Conservation (phyloP, 37 sponge, comb jelly and placozoan species). For the Ianthella basta region DNA sequence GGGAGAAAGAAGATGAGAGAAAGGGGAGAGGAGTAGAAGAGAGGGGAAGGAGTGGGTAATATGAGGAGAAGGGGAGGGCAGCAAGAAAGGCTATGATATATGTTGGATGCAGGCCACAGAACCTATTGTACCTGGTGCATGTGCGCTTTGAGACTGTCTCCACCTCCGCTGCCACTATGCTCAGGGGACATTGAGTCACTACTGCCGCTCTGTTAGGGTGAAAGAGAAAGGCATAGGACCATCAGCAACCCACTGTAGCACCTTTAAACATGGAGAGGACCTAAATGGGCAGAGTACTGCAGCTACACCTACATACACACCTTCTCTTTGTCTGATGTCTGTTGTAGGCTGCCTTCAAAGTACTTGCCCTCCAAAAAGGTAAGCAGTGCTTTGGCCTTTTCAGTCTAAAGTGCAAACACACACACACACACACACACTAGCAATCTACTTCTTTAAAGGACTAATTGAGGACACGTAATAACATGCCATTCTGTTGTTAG, state of each 20-base stretch:
- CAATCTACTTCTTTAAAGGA: too few relatives aligned
- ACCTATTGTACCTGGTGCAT: neutral
- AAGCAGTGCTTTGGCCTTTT: constrained; percentile 3
- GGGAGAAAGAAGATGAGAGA: too few relatives aligned
- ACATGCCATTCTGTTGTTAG: too few relatives aligned
- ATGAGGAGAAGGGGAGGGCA: neutral
- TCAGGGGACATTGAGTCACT: too few relatives aligned
- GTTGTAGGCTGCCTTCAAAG: constrained; percentile 16
- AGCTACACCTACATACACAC: constrained; percentile 3
- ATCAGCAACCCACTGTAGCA: neutral
- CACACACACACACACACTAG: neutral
- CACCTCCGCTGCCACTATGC: neutral
- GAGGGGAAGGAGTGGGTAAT: neutral
- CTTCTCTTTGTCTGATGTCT: constrained; percentile 11
- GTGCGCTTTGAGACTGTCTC: neutral
- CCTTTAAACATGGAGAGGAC: neutral
- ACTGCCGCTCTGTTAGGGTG: neutral
- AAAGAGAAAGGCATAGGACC: neutral
- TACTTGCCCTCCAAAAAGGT: neutral
- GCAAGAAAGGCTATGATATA: neutral
- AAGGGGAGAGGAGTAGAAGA: too few relatives aligned
- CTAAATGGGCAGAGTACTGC: neutral
- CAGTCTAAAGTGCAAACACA: constrained; percentile 5
- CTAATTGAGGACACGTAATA: too few relatives aligned
- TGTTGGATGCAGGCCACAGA: too few relatives aligned